A percentile compares a stretch with the other conserved stretches of the same genome.
Conservation (phyloP, 2,888 invertebrate species). For the Epicampocera succincta region DNA sequence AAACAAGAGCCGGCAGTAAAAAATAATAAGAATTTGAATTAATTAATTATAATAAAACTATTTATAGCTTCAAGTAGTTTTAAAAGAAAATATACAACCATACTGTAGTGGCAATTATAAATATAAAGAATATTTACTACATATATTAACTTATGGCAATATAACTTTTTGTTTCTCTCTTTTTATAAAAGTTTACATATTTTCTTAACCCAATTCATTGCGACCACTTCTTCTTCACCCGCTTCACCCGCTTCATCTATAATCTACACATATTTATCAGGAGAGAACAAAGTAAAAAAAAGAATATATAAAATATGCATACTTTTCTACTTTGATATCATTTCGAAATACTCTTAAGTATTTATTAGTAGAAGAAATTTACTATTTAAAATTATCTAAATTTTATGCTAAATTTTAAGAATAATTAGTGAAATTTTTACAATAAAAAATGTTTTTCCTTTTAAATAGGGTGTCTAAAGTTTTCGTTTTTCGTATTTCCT, state of each 20-base stretch:
- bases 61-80: conserved; percentile 52
- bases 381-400: conserved; percentile 49
- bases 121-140: conserved; percentile 31
- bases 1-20: conserved; percentile 76
- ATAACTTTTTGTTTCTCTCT: conserved; percentile 41
- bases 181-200: neutral
- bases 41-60: conserved; percentile 32
- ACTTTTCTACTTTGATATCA: conserved; percentile 52
- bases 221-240: neutral
- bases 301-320: conserved; percentile 8
- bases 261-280: neutral
- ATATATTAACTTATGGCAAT: conserved; percentile 57
- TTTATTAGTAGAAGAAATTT: conserved; percentile 54
- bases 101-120: conserved; percentile 60
- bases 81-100: conserved; percentile 44
- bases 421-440: conserved; percentile 69
- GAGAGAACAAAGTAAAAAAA: conserved; percentile 6
- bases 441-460: conserved; percentile 47
- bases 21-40: conserved; percentile 67
- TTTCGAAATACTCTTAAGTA: conserved; percentile 63
- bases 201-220: conserved; percentile 5
- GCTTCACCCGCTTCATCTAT: conserved; percentile 19
- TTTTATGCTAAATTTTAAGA: conserved; percentile 59
- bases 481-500: conserved; percentile 51
- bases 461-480: conserved; percentile 35